phyloP scores from a whole-genome alignment of 2,888 invertebrate genomes.

The Apamea crenata region DNA sequence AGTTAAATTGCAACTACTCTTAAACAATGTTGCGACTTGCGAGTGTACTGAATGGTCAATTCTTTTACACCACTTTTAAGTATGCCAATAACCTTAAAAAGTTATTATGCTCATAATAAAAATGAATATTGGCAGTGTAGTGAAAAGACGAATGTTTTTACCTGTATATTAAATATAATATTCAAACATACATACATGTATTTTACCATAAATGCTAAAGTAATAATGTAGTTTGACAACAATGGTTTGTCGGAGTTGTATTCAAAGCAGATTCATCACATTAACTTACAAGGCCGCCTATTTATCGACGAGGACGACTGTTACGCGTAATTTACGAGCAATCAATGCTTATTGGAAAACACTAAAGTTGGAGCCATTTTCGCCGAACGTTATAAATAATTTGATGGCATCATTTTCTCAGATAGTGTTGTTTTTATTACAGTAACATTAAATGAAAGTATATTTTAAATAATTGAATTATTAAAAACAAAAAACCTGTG shows the following conservation, averaged over 20 bases:
- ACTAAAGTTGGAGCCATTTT: conserved; percentile 1
- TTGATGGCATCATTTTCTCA: background rate
- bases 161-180: background rate
- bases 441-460: background rate
- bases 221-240: conserved; percentile 13
- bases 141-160: background rate
- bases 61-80: background rate
- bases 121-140: background rate
- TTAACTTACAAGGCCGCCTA: conserved; percentile 40
- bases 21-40: background rate
- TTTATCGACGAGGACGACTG: conserved; percentile 15
- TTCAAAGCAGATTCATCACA: conserved; percentile 46
- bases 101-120: background rate
- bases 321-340: conserved; percentile 39
- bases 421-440: conserved; percentile 2
- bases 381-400: background rate
- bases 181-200: background rate
- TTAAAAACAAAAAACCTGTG: background rate
- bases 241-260: conserved; percentile 24
- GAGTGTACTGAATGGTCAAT: background rate
- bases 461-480: background rate
- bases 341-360: conserved; percentile 45
- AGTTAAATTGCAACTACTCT: background rate
- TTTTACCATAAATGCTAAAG: conserved; percentile 1
- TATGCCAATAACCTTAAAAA: background rate